These are phyloP conservation scores for Tachina lurida DNA, from an alignment of 2,888 invertebrate species.

Conservation along the genomic window DNA sequence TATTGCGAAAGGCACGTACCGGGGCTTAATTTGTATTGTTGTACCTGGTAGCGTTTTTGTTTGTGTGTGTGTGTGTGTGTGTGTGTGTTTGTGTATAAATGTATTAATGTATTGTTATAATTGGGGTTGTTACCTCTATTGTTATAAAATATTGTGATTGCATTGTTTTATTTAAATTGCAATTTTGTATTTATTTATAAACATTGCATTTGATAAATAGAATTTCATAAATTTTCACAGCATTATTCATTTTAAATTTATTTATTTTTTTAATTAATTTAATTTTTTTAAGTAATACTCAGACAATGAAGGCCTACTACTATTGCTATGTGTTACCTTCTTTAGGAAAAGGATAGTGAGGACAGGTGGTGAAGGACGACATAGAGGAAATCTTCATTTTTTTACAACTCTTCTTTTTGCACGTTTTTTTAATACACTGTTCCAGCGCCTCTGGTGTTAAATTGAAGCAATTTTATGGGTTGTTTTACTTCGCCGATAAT, in stretches of 20 bases:
- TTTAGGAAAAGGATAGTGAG: too few relatives aligned
- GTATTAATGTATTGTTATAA: slow-evolving; percentile 19
- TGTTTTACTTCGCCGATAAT: too few relatives aligned
- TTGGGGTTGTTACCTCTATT: slow-evolving; percentile 22
- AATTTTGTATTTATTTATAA: slow-evolving; percentile 62
- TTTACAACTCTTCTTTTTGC: too few relatives aligned
- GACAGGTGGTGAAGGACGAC: too few relatives aligned
- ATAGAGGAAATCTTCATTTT: too few relatives aligned
- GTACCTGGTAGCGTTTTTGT: slow-evolving; percentile 27
- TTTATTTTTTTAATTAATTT: too few relatives aligned
- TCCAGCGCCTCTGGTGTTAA: too few relatives aligned
- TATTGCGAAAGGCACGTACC: slow-evolving; percentile 62
- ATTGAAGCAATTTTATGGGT: too few relatives aligned
- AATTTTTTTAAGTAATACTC: too few relatives aligned
- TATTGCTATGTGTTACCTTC: too few relatives aligned
- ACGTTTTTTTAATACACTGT: too few relatives aligned
- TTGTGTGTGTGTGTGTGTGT: background rate
- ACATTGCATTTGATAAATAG: slow-evolving; percentile 39
- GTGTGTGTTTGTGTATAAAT: background rate
- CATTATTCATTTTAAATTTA: slow-evolving; percentile 1
- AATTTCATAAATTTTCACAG: slow-evolving; percentile 34
- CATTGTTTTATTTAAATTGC: slow-evolving; percentile 65
- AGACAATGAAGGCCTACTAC: too few relatives aligned
- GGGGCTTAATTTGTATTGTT: slow-evolving; percentile 64
- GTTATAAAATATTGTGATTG: slow-evolving; percentile 53